Percentiles rank a stretch among this genome's conserved stretches.
Conservation (phyloP, 1,140 invertebrate genomes). For the Drosophila sechellia region DNA sequence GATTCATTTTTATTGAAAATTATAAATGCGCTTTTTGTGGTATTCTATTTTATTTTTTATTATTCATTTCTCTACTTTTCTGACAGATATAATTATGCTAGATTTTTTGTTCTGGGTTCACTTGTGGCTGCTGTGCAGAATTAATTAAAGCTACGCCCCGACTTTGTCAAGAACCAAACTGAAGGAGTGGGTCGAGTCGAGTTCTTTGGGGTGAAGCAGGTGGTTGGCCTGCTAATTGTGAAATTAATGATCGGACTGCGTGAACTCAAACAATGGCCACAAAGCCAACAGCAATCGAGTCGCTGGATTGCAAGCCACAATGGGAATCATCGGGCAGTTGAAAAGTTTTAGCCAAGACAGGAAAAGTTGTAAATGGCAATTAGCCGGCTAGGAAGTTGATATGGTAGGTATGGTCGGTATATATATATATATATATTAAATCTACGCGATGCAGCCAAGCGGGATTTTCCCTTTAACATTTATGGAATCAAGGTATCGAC, state of each 20-base stretch:
- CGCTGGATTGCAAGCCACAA: conserved; percentile 41
- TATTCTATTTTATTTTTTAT: background rate
- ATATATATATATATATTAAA: background rate
- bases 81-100: background rate
- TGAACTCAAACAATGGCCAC: conserved; percentile 77
- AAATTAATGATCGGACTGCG: conserved; percentile 76
- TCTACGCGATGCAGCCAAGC: background rate
- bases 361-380: conserved; percentile 79
- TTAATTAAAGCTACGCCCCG: conserved; percentile 63
- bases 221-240: conserved; percentile 65
- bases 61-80: background rate
- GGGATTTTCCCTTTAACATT: conserved; percentile 40
- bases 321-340: conserved; percentile 48
- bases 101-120: conserved; percentile 6
- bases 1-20: background rate
- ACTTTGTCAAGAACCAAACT: background rate
- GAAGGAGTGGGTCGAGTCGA: background rate
- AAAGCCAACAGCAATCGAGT: conserved; percentile 71
- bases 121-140: conserved; percentile 28
- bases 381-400: conserved; percentile 68
- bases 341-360: conserved; percentile 70
- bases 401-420: conserved; percentile 25
- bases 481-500: conserved; percentile 7
- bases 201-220: conserved; percentile 6
- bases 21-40: no score